A percentile compares a stretch with the other conserved stretches of the same genome.
Conservation (phyloP, 2,888 invertebrate genomes). For the Endomychus coccineus region DNA sequence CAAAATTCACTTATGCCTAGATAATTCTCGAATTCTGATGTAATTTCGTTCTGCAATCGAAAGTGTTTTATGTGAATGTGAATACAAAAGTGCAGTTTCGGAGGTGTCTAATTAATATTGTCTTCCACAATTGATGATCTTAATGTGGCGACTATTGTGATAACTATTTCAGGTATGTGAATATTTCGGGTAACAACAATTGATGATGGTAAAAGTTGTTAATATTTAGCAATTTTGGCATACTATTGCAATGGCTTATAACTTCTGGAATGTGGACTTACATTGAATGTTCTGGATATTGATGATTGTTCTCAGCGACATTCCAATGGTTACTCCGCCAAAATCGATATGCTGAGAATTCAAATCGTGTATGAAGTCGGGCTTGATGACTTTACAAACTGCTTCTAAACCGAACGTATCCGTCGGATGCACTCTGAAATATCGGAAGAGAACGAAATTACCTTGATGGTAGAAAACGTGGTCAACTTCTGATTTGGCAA, state of each 20-base stretch:
- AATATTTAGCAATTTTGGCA: background rate
- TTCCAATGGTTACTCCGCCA: slow-evolving; percentile 24
- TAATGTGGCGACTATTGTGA: too few species aligned
- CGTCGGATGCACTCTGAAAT: slow-evolving; percentile 5
- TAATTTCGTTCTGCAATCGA: too few species aligned
- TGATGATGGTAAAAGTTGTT: background rate
- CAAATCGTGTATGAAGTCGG: slow-evolving; percentile 29
- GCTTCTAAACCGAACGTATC: slow-evolving; percentile 25
- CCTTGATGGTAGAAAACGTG: too few species aligned
- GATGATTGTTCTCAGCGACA: slow-evolving; percentile 19
- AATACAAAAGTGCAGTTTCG: too few species aligned
- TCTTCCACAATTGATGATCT: too few species aligned
- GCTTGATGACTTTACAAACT: slow-evolving; percentile 26
- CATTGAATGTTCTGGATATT: slow-evolving; percentile 27
- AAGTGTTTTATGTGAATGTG: too few species aligned
- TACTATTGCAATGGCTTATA: background rate
- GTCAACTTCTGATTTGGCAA: too few species aligned
- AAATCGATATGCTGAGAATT: slow-evolving; percentile 28
- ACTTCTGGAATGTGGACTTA: slow-evolving; percentile 12
- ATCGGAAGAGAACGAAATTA: slow-evolving; percentile 9
- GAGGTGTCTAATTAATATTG: too few species aligned
- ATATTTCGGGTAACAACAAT: slow-evolving; percentile 1
- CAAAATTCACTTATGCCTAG: too few species aligned
- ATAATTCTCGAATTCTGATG: too few species aligned
- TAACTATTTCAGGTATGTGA: too few species aligned